phyloP scores from a whole-genome alignment of 2,113 vertebrate genomes.

The Gobiocypris rarus region DNA sequence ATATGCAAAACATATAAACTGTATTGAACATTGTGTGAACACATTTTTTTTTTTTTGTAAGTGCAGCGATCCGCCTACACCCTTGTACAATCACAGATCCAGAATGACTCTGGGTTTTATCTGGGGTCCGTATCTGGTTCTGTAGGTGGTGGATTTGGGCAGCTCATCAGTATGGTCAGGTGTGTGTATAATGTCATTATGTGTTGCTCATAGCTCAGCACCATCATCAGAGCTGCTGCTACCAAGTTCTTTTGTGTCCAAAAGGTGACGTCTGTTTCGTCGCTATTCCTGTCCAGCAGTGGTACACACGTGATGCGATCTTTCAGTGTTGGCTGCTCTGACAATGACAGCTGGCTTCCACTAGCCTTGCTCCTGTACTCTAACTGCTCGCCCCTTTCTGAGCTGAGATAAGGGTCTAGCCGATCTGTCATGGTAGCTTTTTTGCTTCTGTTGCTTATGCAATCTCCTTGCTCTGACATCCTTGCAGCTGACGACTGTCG shows the following conservation, averaged over 20 bases:
- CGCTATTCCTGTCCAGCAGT: conserved; percentile 38
- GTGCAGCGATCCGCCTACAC: conserved; percentile 6
- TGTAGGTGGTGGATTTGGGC: background rate
- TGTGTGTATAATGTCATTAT: background rate
- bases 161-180: background rate
- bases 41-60: no score
- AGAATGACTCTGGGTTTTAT: conserved; percentile 39
- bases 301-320: no score
- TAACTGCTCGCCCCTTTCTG: background rate
- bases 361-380: conserved; percentile 27
- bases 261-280: conserved; percentile 30
- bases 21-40: no score
- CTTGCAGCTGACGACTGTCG: background rate
- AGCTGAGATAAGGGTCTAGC: conserved; percentile 23
- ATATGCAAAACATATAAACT: no score
- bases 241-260: conserved; percentile 16
- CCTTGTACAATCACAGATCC: conserved; percentile 30
- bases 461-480: background rate
- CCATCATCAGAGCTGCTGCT: background rate
- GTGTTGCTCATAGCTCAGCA: background rate
- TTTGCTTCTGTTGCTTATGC: conserved; percentile 16
- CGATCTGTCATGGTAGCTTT: conserved; percentile 46
- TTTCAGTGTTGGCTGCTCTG: conserved; percentile 24
- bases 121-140: conserved; percentile 25
- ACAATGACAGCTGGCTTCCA: conserved; percentile 49